Evolutionary conservation across 2,888 invertebrate species (phyloP), one percentile per base, ranked within the genome.

Genomic region (Oeneis ivallda): DNA sequence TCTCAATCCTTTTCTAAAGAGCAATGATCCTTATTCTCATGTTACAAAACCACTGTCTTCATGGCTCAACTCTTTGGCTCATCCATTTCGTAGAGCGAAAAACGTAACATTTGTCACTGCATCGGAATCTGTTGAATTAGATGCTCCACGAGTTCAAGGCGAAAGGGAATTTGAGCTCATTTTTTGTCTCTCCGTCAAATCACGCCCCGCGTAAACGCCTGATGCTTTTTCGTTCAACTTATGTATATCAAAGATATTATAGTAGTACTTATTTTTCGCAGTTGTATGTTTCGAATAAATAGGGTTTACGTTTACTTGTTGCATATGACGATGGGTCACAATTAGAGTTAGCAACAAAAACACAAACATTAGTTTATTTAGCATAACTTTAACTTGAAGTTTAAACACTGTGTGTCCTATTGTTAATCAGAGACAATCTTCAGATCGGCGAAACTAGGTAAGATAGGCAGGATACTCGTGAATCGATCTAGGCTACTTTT

Each of bases 101-200:
- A 87, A 86, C 85, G 84, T 84, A 83, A 88, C 89, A 89, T 89
- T 89, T 89, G 88, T 89, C 89, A 89, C 89, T 88, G 87, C 89
- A 89, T 89, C 75, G 88, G 87, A 89, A 89, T 89, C 87, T 87
- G 86, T 84, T 84, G 84, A 87, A 89, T 89, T 89, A 88, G 86
- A 82, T 82, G 84, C 81, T 81, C 77, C 79, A 78, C 78, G 79
- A 79, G 82, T 79, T 83, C 77, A 74, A 75, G 76, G 75, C 75
- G 76, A 78, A 39, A 76, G 77, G 75, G 82, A 81, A 84, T 82
- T 79, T 76, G 73, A 76, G 79, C 82, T 80, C 80, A 81, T 80
- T 87, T 87, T 85, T 86, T 86, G 82, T 84, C 81, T 79, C 79
- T 72, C 71, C 62, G 68, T 72, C 68, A 72, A 72, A 71, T 74